A percentile compares a stretch with the other conserved stretches of the same genome.
Conservation (phyloP, 2,797 vertebrate genomes). For the Pristis pectinata region DNA sequence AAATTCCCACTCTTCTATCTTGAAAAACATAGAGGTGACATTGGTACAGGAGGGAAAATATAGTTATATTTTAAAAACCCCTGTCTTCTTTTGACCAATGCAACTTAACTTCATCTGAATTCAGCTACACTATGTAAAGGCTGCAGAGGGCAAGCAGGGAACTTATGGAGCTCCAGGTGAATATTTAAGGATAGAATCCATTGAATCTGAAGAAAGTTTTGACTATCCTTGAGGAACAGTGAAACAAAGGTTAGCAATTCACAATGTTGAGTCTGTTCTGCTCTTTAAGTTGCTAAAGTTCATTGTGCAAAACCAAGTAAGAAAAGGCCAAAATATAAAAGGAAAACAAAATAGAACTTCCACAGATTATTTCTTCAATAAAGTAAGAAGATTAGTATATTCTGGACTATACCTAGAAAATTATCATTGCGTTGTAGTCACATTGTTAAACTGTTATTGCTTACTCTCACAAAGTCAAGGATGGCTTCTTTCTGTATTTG, state of each 20-base stretch:
- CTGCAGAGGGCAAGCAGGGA: background rate
- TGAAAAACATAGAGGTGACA: background rate
- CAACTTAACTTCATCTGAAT: background rate
- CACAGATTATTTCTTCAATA: background rate
- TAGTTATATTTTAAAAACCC: background rate
- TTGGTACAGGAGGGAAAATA: background rate
- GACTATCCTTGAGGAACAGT: background rate
- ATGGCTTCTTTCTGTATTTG: constrained; percentile 65
- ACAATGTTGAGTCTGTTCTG: background rate
- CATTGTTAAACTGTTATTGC: background rate
- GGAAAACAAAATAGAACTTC: background rate
- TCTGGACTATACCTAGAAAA: background rate
- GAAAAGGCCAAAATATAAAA: background rate
- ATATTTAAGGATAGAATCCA: background rate
- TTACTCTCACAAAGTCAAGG: constrained; percentile 69
- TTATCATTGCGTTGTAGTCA: background rate
- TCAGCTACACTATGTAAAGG: background rate
- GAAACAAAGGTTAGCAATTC: background rate
- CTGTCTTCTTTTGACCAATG: background rate
- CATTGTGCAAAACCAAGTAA: background rate
- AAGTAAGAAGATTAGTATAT: background rate
- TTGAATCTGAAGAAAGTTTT: background rate
- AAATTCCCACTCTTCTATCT: background rate
- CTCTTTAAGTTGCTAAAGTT: background rate
- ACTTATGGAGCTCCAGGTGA: background rate